Percentiles rank a stretch among this genome's conserved stretches.
Evolutionary conservation across 2,888 invertebrate species (phyloP).

Genomic region (Steinernema hermaphroditum): DNA sequence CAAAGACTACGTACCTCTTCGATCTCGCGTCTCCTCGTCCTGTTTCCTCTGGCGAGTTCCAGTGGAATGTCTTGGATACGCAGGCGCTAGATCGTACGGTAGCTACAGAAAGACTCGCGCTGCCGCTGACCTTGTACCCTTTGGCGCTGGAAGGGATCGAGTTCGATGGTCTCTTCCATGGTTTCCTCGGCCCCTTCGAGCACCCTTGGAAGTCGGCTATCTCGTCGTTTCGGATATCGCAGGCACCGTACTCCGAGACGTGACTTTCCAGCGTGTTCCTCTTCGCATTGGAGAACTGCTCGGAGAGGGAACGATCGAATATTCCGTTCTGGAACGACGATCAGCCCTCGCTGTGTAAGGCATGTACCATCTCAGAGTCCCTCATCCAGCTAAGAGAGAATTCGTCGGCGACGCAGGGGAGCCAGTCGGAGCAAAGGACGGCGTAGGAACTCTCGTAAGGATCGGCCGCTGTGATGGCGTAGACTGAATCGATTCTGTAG

Average conservation of each 20-base stretch:
- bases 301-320: background rate
- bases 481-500: background rate
- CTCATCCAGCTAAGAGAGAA: conserved; percentile 8
- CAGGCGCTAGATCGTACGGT: background rate
- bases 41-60: background rate
- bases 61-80: background rate
- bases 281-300: background rate
- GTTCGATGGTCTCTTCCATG: background rate
- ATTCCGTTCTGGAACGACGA: conserved; percentile 18
- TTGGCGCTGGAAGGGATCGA: background rate
- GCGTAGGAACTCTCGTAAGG: conserved; percentile 7
- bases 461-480: conserved; percentile 2
- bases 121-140: background rate
- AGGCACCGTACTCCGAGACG: background rate
- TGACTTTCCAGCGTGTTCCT: background rate
- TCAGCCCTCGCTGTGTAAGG: too few relatives aligned
- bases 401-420: conserved; percentile 1
- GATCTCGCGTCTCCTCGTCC: background rate
- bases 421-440: background rate
- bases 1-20: too few relatives aligned
- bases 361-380: conserved; percentile 3
- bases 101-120: background rate
- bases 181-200: background rate
- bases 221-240: background rate
- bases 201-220: conserved; percentile 1